These are phyloP conservation scores for Periophthalmus modestus DNA, from an alignment of 2,113 vertebrate genomes.

Conservation along the genomic window DNA sequence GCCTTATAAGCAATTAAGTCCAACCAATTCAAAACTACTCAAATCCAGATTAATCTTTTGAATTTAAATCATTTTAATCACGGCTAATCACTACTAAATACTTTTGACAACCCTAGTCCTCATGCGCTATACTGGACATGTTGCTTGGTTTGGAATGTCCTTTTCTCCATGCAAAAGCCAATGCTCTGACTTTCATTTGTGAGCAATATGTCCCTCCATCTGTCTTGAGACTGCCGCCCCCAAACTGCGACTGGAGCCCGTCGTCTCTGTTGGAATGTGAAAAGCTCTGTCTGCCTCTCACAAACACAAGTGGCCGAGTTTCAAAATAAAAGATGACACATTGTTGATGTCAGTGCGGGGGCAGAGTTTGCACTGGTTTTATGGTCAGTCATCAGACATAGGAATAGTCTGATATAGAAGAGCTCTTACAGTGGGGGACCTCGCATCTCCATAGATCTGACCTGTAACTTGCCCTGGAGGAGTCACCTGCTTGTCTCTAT, in stretches of 20 bases:
- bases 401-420: background rate
- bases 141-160: slow-evolving; percentile 49
- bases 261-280: slow-evolving; percentile 39
- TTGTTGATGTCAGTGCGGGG: slow-evolving; percentile 24
- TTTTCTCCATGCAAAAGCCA: slow-evolving; percentile 48
- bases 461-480: background rate
- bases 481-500: too few species aligned
- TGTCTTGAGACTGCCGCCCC: slow-evolving; percentile 59
- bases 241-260: slow-evolving; percentile 28
- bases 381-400: slow-evolving; percentile 16
- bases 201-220: slow-evolving; percentile 72
- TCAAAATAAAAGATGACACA: slow-evolving; percentile 36
- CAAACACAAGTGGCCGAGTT: slow-evolving; percentile 23
- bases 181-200: slow-evolving; percentile 63
- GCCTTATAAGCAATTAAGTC: too few species aligned
- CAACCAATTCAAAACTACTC: too few species aligned
- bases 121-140: slow-evolving; percentile 21
- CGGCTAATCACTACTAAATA: too few species aligned
- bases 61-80: too few species aligned
- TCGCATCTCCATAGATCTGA: background rate
- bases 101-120: background rate
- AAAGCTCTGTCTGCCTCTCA: slow-evolving; percentile 35
- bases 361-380: slow-evolving; percentile 26
- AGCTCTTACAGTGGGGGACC: background rate
- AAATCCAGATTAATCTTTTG: too few species aligned